Evolutionary conservation across 2,888 invertebrate species (phyloP).

Genomic region (Limnephilus rhombicus): DNA sequence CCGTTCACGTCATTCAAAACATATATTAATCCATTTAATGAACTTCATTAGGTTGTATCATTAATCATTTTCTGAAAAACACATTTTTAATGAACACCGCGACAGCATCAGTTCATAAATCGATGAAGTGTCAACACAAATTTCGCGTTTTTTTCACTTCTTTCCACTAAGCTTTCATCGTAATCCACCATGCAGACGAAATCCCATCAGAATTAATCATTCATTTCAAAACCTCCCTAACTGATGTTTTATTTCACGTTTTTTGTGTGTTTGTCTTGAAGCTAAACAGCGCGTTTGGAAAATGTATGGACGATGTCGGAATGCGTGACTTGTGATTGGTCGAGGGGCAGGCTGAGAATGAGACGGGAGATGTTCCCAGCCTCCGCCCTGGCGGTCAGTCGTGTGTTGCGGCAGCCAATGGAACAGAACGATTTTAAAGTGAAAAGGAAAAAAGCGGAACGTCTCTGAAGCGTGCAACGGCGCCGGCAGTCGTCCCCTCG

Average conservation of each 20-base stretch:
- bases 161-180: conserved; percentile 54
- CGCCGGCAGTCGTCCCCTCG: conserved; percentile 57
- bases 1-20: conserved; percentile 45
- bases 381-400: conserved; percentile 57
- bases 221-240: conserved; percentile 50
- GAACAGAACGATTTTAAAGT: conserved; percentile 61
- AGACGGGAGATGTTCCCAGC: conserved; percentile 51
- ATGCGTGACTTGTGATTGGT: conserved; percentile 49
- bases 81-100: conserved; percentile 47
- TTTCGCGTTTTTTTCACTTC: conserved; percentile 48
- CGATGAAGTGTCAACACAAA: conserved; percentile 59
- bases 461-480: conserved; percentile 59
- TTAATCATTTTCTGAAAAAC: conserved; percentile 48
- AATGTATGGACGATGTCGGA: conserved; percentile 42
- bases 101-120: conserved; percentile 54
- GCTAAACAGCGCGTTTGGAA: conserved; percentile 26
- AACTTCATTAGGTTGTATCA: conserved; percentile 34
- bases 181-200: conserved; percentile 55
- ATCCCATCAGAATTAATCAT: conserved; percentile 56
- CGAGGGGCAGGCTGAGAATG: conserved; percentile 56
- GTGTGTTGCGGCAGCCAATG: conserved; percentile 65
- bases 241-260: conserved; percentile 41
- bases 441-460: conserved; percentile 61
- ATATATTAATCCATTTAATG: conserved; percentile 21
- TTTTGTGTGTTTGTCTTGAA: conserved; percentile 38